phyloP scores from a whole-genome alignment of 2,888 invertebrate genomes.

The Aelia acuminata region DNA sequence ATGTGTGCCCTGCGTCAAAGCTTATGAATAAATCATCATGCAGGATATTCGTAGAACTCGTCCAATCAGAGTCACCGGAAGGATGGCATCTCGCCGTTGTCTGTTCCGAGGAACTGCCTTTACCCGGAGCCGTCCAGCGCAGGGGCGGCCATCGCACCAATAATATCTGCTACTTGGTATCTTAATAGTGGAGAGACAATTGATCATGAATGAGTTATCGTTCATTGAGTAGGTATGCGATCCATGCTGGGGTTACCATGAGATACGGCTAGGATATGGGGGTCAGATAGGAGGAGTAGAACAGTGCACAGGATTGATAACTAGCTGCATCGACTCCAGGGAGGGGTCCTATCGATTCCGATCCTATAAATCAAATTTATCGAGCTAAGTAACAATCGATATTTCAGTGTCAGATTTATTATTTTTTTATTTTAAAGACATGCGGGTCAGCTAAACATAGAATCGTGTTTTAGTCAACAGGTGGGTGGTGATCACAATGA shows the following conservation, averaged over 20 bases:
- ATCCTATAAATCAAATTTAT: background rate
- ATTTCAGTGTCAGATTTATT: background rate
- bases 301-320: constrained; percentile 33
- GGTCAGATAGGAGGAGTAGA: constrained; percentile 1
- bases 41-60: constrained; percentile 26
- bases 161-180: constrained; percentile 13
- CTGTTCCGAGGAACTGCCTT: constrained; percentile 21
- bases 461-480: background rate
- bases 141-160: background rate
- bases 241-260: background rate
- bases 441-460: background rate
- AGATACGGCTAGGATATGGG: constrained; percentile 17
- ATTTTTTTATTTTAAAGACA: background rate
- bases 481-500: background rate
- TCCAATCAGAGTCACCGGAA: constrained; percentile 40
- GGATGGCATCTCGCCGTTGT: background rate
- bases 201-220: constrained; percentile 38
- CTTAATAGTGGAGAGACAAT: background rate
- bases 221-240: background rate
- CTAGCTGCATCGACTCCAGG: background rate
- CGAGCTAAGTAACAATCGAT: background rate
- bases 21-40: constrained; percentile 44
- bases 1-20: constrained; percentile 39
- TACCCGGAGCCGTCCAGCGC: background rate
- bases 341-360: background rate